Base-by-base conservation (phyloP, 2,888 invertebrate species). In the Trissolcus brochymenae region DNA sequence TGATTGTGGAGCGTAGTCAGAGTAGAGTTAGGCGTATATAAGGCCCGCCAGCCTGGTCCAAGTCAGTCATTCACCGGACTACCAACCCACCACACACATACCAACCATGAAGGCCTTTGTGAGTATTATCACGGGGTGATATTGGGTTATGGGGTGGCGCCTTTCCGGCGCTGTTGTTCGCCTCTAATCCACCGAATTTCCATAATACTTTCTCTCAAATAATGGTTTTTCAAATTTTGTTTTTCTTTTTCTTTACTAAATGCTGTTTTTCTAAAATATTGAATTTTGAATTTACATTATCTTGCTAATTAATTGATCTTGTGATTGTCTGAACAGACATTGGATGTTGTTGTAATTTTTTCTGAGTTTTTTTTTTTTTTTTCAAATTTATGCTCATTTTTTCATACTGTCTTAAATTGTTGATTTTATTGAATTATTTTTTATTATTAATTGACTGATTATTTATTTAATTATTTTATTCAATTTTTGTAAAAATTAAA, bases 21-120 rank as follows among this genome's bases (percentile, higher is more conserved):
- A 84, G 84, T 86, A 87, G 87, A 88, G 86, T 87, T 88, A 85
- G 88, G 87, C 85, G 89, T 89, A 89, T 89, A 89, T 87, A 89
- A 89, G 86, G 87, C 87, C 86, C 85, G 82, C 83, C 85, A 84
- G 82, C 88, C 88, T 85, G 84, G 86, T 86, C 89, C 85, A 88
- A 89, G 88, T 88, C 88, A 89, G 89, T 89, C 89, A 89, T 87
- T 89, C 88, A 89, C 88, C 85, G 88, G 88, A 87, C 88, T 87
- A 88, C 86, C 87, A 89, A 87, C 86, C 88, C 88, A 88, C 86
- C 87, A 88, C 81, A 89, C 87, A 88, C 85, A 84, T 81, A 88
- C 83, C 86, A 88, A 89, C 86, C 88, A 89, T 89, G 89, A 89
- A 89, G 89, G 87, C 88, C 88, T 89, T 89, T 86, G 89, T 89